phyloP scores from a whole-genome alignment of 1,140 invertebrate genomes.

The Drosophila sucinea region DNA sequence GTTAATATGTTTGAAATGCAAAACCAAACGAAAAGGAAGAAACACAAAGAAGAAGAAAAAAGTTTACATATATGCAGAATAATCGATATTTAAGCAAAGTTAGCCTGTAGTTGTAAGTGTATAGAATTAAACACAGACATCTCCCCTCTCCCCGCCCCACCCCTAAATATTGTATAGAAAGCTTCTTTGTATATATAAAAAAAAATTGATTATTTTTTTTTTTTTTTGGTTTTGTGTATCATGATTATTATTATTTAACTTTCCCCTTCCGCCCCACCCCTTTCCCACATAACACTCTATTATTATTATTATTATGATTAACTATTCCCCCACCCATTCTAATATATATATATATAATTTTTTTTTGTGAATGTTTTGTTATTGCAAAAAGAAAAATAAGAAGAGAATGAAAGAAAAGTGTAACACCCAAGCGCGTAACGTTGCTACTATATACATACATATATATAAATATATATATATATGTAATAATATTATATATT shows the following conservation, averaged over 20 bases:
- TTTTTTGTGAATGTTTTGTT: constrained; percentile 69
- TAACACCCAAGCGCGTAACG: constrained; percentile 68
- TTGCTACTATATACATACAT: constrained; percentile 71
- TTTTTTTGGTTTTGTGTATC: constrained; percentile 44
- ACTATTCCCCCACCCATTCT: too few species aligned
- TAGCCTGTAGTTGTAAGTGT: constrained; percentile 60
- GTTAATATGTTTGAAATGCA: not conserved
- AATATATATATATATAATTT: constrained; percentile 8
- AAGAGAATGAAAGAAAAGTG: constrained; percentile 30
- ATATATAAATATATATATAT: too few species aligned
- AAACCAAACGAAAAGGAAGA: not conserved
- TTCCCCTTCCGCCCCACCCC: not conserved
- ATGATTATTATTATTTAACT: constrained; percentile 33
- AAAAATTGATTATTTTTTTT: constrained; percentile 35
- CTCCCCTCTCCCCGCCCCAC: constrained; percentile 3
- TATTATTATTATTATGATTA: constrained; percentile 22
- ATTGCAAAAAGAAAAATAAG: constrained; percentile 44
- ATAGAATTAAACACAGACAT: constrained; percentile 45
- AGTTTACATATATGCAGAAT: constrained; percentile 33
- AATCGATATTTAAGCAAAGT: constrained; percentile 55
- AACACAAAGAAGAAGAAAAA: not conserved
- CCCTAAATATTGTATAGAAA: constrained; percentile 45
- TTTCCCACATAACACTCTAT: not conserved
- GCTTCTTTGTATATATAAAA: constrained; percentile 57
- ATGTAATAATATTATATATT: constrained; percentile 54